A percentile compares a stretch with the other conserved stretches of the same genome.
Conservation (phyloP, 2,888 invertebrate species). For the Plemyria rubiginata region DNA sequence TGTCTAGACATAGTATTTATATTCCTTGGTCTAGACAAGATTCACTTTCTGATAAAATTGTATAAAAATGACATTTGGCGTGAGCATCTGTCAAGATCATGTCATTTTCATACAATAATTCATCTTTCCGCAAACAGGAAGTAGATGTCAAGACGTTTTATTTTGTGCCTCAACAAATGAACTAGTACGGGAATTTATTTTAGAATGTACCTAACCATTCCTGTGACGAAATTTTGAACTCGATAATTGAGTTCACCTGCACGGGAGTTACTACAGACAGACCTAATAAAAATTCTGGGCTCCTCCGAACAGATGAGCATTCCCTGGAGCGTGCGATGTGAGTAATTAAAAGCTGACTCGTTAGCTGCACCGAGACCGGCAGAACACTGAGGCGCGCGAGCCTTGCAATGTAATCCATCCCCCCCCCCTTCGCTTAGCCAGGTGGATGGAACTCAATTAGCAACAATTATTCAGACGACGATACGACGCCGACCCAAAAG, state of each 20-base stretch:
- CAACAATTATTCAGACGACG: constrained; percentile 75
- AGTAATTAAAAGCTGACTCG: constrained; percentile 57
- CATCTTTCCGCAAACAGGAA: too few relatives aligned
- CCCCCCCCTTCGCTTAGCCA: constrained; percentile 52
- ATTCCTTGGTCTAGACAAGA: too few relatives aligned
- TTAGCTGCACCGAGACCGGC: constrained; percentile 47
- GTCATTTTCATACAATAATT: too few relatives aligned
- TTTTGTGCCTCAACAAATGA: too few relatives aligned
- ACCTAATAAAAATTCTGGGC: constrained; percentile 42
- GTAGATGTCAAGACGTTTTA: too few relatives aligned
- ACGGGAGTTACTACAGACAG: constrained; percentile 13
- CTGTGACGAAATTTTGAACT: constrained; percentile 6
- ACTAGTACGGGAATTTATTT: too few relatives aligned
- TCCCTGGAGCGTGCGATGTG: constrained; percentile 45
- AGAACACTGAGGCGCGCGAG: constrained; percentile 37
- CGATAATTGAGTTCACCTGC: constrained; percentile 22
- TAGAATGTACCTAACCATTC: neutral
- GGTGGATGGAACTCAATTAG: constrained; percentile 78
- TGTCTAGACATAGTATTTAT: too few relatives aligned
- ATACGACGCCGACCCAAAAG: constrained; percentile 70
- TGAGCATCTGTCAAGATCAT: too few relatives aligned
- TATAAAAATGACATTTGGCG: too few relatives aligned
- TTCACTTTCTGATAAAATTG: too few relatives aligned
- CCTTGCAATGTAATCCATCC: constrained; percentile 53
- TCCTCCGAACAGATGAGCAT: constrained; percentile 42